These are phyloP conservation scores for Drosophila longiperda DNA, from an alignment of 2,888 invertebrate species.

Conservation along the genomic window DNA sequence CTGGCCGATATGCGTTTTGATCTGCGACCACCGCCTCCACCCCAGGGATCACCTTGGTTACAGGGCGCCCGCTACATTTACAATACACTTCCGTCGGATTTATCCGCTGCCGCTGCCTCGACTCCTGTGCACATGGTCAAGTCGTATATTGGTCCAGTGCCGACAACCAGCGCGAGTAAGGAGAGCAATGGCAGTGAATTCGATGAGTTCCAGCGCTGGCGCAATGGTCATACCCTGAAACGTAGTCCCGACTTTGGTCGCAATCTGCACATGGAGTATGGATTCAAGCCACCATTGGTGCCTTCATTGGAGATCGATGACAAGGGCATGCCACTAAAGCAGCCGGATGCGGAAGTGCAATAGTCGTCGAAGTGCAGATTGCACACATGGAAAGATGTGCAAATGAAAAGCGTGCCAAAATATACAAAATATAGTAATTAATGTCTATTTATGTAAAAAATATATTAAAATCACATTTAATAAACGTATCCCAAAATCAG, in stretches of 20 bases:
- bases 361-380: slow-evolving; percentile 13
- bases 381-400: not conserved
- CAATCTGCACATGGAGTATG: slow-evolving; percentile 91
- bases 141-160: slow-evolving; percentile 71
- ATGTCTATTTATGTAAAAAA: slow-evolving; percentile 63
- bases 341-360: slow-evolving; percentile 47
- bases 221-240: slow-evolving; percentile 85
- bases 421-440: slow-evolving; percentile 64
- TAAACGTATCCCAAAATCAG: slow-evolving; percentile 43
- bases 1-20: slow-evolving; percentile 77
- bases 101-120: slow-evolving; percentile 70
- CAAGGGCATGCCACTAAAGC: slow-evolving; percentile 87
- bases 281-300: slow-evolving; percentile 92
- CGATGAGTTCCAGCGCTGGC: slow-evolving; percentile 83
- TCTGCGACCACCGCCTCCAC: slow-evolving; percentile 78
- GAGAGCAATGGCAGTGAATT: slow-evolving; percentile 57
- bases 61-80: slow-evolving; percentile 80
- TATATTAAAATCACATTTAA: slow-evolving; percentile 61
- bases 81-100: slow-evolving; percentile 80
- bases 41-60: slow-evolving; percentile 69
- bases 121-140: slow-evolving; percentile 86
- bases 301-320: slow-evolving; percentile 93
- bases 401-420: slow-evolving; percentile 69
- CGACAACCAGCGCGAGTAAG: slow-evolving; percentile 39
- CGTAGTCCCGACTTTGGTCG: slow-evolving; percentile 87